These are phyloP conservation scores for Meriones psammophilus DNA, from an alignment of 2,797 vertebrate genomes.

Conservation along the genomic window DNA sequence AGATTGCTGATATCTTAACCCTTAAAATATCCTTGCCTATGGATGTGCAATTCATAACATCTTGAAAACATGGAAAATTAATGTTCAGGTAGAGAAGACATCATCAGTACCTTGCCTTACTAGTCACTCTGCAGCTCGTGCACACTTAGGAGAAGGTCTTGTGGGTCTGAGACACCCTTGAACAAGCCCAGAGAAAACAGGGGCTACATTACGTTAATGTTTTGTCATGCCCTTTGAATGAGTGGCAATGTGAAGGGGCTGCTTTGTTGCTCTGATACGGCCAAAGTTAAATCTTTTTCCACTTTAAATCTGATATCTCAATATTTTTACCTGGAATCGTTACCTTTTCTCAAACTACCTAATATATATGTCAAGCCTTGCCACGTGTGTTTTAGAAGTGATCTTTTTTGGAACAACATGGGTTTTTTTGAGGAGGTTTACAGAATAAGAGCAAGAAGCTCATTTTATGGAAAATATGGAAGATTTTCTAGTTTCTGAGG, in stretches of 20 bases:
- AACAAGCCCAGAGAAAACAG: slow-evolving; percentile 88
- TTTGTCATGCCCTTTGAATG: slow-evolving; percentile 86
- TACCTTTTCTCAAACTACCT: slow-evolving; percentile 73
- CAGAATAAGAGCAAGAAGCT: slow-evolving; percentile 31
- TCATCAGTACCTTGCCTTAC: slow-evolving; percentile 82
- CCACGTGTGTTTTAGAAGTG: slow-evolving; percentile 28
- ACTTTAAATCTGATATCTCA: slow-evolving; percentile 84
- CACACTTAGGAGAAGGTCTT: slow-evolving; percentile 81
- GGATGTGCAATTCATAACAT: slow-evolving; percentile 77
- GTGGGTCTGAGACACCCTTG: slow-evolving; percentile 87
- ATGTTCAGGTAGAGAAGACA: slow-evolving; percentile 78
- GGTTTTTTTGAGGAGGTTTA: slow-evolving; percentile 7
- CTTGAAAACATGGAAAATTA: slow-evolving; percentile 58
- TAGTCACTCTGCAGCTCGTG: slow-evolving; percentile 82
- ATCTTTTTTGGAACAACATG: neutral
- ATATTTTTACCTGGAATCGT: slow-evolving; percentile 87
- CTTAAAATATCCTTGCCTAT: slow-evolving; percentile 74
- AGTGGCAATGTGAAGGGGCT: slow-evolving; percentile 87
- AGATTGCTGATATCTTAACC: slow-evolving; percentile 74
- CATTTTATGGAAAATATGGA: neutral
- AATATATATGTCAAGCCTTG: neutral
- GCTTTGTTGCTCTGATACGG: slow-evolving; percentile 88
- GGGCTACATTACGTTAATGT: slow-evolving; percentile 90
- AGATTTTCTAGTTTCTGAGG: slow-evolving; percentile 49
- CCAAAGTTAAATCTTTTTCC: slow-evolving; percentile 85